A percentile compares a stretch with the other conserved stretches of the same genome.
phyloP scores from a whole-genome alignment of 1,140 invertebrate species.

The Adoxophyes honmai region DNA sequence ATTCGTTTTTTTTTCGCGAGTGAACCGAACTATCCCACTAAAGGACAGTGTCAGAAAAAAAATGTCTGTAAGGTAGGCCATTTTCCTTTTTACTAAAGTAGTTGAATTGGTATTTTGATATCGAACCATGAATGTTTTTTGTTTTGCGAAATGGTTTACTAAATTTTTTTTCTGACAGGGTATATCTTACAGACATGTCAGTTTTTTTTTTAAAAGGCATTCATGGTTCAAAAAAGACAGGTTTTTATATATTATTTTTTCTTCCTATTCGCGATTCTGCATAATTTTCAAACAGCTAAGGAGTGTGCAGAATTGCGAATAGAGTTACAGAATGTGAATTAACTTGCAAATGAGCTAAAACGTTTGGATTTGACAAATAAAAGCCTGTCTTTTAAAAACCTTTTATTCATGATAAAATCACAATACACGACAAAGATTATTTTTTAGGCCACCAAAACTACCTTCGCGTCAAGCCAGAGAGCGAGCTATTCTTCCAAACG shows the following conservation, averaged over 20 bases:
- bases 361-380: no score
- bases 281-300: no score
- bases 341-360: no score
- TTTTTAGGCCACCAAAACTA: conserved; percentile 47
- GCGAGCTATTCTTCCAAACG: conserved; percentile 61
- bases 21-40: conserved; percentile 73
- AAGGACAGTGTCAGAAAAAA: conserved; percentile 57
- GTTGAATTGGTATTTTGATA: conserved; percentile 41
- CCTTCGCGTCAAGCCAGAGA: conserved; percentile 63
- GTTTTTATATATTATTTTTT: conserved; percentile 17
- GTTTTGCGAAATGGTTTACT: conserved; percentile 20
- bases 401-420: no score
- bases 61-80: conserved; percentile 76
- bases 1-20: conserved; percentile 39
- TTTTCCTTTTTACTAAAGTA: conserved; percentile 41
- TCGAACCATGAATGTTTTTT: conserved; percentile 67
- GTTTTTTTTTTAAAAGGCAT: conserved; percentile 43
- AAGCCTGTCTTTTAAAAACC: no score
- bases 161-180: conserved; percentile 29
- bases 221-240: conserved; percentile 59
- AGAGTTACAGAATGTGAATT: no score
- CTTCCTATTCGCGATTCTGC: no score
- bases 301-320: no score
- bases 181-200: conserved; percentile 70
- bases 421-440: neutral